phyloP scores from a whole-genome alignment of 2,888 invertebrate species.

The Sinelater perroti region DNA sequence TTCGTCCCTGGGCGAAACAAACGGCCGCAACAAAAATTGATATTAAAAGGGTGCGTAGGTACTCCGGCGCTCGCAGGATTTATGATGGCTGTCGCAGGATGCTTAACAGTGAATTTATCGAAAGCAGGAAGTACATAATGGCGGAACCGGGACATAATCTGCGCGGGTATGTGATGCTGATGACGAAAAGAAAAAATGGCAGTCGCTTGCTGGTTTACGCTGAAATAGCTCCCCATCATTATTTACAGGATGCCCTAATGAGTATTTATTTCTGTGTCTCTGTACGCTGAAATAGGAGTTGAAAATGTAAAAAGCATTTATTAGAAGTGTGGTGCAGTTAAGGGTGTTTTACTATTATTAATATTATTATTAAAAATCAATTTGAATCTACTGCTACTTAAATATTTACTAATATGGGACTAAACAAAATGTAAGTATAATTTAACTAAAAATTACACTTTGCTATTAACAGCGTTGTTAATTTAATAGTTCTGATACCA shows the following conservation, averaged over 20 bases:
- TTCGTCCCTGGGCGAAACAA: background rate
- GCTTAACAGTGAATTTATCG: constrained; percentile 12
- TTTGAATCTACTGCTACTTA: background rate
- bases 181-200: background rate
- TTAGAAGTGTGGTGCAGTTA: too few relatives aligned
- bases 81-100: constrained; percentile 7
- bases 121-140: constrained; percentile 10
- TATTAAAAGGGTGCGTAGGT: constrained; percentile 1
- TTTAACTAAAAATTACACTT: too few relatives aligned
- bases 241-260: background rate
- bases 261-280: constrained; percentile 1
- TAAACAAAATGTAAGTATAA: too few relatives aligned
- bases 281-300: too few relatives aligned
- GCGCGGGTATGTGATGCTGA: background rate
- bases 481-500: too few relatives aligned
- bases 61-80: background rate
- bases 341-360: too few relatives aligned
- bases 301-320: too few relatives aligned
- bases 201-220: background rate
- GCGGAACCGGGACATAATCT: background rate
- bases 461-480: too few relatives aligned
- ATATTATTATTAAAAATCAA: background rate
- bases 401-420: too few relatives aligned
- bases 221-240: background rate
- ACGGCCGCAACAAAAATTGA: background rate